These are phyloP conservation scores for Lynx canadensis DNA, from an alignment of 2,113 vertebrate species.

Conservation along the genomic window DNA sequence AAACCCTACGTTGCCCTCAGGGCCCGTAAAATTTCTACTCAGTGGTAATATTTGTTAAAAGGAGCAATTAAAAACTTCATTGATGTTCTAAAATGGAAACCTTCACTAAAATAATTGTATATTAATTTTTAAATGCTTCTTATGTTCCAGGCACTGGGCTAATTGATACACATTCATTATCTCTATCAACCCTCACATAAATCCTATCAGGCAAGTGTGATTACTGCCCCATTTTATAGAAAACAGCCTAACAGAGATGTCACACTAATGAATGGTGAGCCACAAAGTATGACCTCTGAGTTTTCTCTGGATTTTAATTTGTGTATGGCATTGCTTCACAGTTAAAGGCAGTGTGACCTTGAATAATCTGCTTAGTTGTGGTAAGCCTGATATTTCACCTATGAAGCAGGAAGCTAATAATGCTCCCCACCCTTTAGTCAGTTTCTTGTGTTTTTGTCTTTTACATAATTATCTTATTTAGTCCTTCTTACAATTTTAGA, in stretches of 20 bases:
- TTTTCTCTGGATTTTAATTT: slow-evolving; percentile 25
- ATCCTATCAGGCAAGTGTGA: neutral
- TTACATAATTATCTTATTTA: slow-evolving; percentile 4
- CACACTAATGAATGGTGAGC: neutral
- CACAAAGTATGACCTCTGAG: neutral
- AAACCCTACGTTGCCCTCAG: neutral
- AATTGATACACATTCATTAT: neutral
- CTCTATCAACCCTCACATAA: neutral
- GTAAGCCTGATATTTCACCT: neutral
- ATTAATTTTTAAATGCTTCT: neutral
- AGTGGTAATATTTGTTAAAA: neutral
- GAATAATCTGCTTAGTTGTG: neutral
- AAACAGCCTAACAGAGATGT: neutral
- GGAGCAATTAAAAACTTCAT: neutral
- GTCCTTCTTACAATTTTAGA: neutral
- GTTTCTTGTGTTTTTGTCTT: neutral
- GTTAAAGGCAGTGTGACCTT: neutral
- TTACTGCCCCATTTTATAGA: neutral
- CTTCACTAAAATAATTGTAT: neutral
- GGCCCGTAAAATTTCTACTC: neutral
- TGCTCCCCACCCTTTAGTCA: neutral
- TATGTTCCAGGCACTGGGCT: neutral
- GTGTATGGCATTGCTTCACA: neutral
- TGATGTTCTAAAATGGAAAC: neutral
- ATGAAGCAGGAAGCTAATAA: neutral